These are phyloP conservation scores for Mnemiopsis leidyi DNA, from an alignment of 37 sponge, comb jelly and placozoan genomes.

Conservation along the genomic window DNA sequence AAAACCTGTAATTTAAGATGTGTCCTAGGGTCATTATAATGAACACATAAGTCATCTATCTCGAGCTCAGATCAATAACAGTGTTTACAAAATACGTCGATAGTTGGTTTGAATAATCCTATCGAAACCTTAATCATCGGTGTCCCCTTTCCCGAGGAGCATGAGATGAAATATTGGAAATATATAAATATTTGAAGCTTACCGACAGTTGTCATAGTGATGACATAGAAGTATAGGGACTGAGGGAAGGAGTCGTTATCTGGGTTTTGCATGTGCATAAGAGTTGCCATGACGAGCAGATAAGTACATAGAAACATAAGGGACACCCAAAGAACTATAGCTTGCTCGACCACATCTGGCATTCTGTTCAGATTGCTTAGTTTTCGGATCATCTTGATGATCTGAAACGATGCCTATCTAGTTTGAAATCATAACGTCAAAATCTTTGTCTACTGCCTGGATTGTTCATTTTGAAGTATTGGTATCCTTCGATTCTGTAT, in stretches of 20 bases:
- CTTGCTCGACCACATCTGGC: conserved; percentile 44
- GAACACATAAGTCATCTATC: no score
- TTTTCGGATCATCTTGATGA: conserved; percentile 41
- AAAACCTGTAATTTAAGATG: conserved; percentile 24
- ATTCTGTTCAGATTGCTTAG: not conserved
- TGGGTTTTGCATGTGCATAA: conserved; percentile 45
- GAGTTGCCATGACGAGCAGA: conserved; percentile 41
- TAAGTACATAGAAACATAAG: conserved; percentile 7
- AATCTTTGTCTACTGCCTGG: no score
- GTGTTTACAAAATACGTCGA: no score
- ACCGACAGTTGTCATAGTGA: conserved; percentile 60
- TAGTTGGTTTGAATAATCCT: no score
- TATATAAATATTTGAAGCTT: no score
- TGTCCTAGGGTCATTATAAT: no score
- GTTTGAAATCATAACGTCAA: not conserved
- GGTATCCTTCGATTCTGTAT: no score
- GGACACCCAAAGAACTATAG: not conserved
- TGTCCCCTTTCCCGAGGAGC: no score
- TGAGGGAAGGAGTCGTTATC: conserved; percentile 36
- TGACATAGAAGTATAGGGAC: conserved; percentile 58
- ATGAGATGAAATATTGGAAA: no score
- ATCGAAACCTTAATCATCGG: no score
- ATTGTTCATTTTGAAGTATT: no score
- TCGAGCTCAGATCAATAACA: no score
- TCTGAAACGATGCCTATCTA: conserved; percentile 4